These are phyloP conservation scores for Microtus pennsylvanicus DNA, from an alignment of 2,113 vertebrate species.

Conservation along the genomic window DNA sequence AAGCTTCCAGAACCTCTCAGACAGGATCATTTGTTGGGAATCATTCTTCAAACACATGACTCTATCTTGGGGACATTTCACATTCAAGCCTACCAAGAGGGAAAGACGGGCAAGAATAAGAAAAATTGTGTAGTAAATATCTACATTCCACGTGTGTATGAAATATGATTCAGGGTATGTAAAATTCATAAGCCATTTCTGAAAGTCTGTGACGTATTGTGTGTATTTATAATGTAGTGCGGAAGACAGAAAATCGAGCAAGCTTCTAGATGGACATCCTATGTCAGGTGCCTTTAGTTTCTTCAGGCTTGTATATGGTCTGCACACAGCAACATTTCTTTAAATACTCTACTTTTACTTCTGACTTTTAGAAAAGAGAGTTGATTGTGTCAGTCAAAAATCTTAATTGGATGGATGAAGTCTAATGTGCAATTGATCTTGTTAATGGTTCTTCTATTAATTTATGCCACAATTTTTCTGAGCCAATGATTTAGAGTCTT, in stretches of 20 bases:
- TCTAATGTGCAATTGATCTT: neutral
- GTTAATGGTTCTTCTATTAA: neutral
- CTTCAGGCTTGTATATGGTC: neutral
- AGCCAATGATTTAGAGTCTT: neutral
- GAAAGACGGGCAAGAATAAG: neutral
- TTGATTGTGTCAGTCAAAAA: neutral
- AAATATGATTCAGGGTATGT: too few species aligned
- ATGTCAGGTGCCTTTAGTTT: neutral
- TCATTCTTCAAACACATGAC: neutral
- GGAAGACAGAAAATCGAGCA: neutral
- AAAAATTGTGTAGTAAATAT: neutral
- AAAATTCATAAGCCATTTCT: neutral
- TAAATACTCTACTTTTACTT: neutral
- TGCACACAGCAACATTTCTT: neutral
- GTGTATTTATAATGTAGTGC: too few species aligned
- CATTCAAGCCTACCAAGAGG: neutral
- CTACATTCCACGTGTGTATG: neutral
- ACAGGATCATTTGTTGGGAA: neutral
- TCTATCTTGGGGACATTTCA: neutral
- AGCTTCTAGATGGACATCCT: neutral
- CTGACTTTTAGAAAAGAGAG: neutral
- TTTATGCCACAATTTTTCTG: neutral
- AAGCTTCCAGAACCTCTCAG: neutral
- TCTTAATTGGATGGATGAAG: neutral
- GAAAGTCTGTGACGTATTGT: neutral